phyloP scores from a whole-genome alignment of 2,797 vertebrate genomes.

The Hipposideros larvatus region DNA sequence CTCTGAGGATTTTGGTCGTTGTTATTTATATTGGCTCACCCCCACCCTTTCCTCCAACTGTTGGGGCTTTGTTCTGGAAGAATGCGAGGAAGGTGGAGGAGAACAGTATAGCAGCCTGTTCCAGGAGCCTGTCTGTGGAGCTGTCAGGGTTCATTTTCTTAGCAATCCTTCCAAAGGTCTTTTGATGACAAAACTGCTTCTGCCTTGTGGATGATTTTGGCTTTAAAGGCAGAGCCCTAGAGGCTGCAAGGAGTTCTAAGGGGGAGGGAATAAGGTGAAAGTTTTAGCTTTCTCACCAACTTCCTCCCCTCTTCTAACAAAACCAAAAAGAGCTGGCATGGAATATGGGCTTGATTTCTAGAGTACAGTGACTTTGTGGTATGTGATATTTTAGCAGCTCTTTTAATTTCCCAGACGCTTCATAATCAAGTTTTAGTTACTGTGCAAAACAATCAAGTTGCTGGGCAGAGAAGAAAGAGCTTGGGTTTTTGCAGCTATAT shows the following conservation, averaged over 20 bases:
- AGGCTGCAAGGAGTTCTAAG: conserved; percentile 69
- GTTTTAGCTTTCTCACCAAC: conserved; percentile 9
- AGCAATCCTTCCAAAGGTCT: conserved; percentile 63
- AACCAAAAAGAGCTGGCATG: conserved; percentile 33
- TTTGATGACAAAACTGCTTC: conserved; percentile 77
- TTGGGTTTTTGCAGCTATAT: not conserved
- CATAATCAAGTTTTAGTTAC: not conserved
- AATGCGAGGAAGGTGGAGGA: conserved; percentile 52
- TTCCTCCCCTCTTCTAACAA: not conserved
- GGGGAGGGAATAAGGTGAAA: conserved; percentile 50
- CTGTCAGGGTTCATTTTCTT: conserved; percentile 72
- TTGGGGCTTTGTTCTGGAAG: conserved; percentile 68
- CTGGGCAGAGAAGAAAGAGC: not conserved
- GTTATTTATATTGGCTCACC: conserved; percentile 58
- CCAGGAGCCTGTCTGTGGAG: conserved; percentile 30
- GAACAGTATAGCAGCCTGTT: not conserved
- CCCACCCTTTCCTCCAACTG: not conserved
- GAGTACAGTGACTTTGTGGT: conserved; percentile 20
- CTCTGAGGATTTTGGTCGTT: not conserved
- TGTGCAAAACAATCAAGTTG: not conserved
- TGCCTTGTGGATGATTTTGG: conserved; percentile 68
- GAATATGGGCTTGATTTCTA: not conserved
- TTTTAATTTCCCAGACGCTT: conserved; percentile 3
- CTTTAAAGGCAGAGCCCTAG: conserved; percentile 68
- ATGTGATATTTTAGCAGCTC: not conserved